These are phyloP conservation scores for Caenorhabditis auriculariae DNA, from an alignment of 2,888 invertebrate species.

Conservation along the genomic window DNA sequence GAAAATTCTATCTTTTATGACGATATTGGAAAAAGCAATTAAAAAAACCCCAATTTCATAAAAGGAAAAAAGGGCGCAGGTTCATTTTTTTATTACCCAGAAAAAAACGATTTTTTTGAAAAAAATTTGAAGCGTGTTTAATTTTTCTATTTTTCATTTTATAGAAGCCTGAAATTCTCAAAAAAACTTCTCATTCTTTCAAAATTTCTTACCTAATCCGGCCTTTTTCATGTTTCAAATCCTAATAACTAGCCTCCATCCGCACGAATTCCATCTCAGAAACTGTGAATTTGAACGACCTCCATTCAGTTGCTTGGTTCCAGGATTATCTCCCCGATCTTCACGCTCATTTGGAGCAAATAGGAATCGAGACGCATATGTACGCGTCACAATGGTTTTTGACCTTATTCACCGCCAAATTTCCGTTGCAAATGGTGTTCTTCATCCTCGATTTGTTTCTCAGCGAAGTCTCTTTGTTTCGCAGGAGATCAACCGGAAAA, in stretches of 20 bases:
- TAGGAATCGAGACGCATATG: conserved; percentile 83
- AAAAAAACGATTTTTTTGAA: too few species aligned
- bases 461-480: conserved; percentile 65
- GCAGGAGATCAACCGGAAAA: not conserved
- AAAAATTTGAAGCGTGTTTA: too few species aligned
- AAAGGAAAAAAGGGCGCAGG: too few species aligned
- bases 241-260: not conserved
- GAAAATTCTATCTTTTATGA: too few species aligned
- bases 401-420: conserved; percentile 97
- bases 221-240: not conserved
- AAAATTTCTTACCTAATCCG: not conserved
- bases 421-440: conserved; percentile 93
- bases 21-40: too few species aligned
- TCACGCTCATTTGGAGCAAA: conserved; percentile 69
- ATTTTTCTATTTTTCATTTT: too few species aligned
- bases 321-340: conserved; percentile 68
- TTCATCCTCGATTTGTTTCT: conserved; percentile 95
- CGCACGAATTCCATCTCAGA: too few species aligned
- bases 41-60: too few species aligned
- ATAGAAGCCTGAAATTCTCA: too few species aligned
- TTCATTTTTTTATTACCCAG: too few species aligned
- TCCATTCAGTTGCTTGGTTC: too few species aligned
- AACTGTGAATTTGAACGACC: too few species aligned
- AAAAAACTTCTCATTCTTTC: not conserved
- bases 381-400: conserved; percentile 99